Evolutionary conservation across 2,888 invertebrate genomes (phyloP), one percentile per base, ranked within the genome.

Genomic region (Ochropleura plecta): DNA sequence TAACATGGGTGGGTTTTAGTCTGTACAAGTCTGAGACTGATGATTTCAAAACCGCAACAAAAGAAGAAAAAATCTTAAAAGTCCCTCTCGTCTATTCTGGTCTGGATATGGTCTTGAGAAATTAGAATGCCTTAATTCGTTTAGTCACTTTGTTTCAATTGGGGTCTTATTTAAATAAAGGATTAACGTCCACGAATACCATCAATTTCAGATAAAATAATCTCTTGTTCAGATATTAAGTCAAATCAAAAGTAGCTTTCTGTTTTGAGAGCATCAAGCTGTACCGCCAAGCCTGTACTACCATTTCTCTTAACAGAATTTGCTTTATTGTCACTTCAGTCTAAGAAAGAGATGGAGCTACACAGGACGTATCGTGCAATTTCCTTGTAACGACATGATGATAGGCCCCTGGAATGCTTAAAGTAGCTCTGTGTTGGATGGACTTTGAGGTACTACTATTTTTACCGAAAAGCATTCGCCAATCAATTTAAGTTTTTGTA

Each of bases 11-110:
- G 30, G 30, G 3, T 30, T 30, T 30, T 30, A 30, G 30, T 30
- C 30, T 2, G 30, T 30, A 30, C 30, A 30, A 30, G 3, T 30
- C 30, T 30, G 30, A 30, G 1, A 30, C 30, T 30, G 30, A 30
- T 30, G 30, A 30, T 30, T 30, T 30, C 30, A 30, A 30, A 30
- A 30, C 30, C 30, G 30, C 30, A 30, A 30, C 1, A 30, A 30
- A 3, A 30, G 30, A 30, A 30, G 30, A 30, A 30, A 30, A 30
- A 30, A 30, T 30, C 30, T 30, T 30, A 30, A 30, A 30, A 30
- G 55, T 30, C 67, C 57, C 16, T 42, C 53, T n/a, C 40, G 46
- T 55, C 18, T 65, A 44, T 78, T 63, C 55, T 8, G 9, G 14
- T 9, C 40, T 40, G 10, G 65, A 40, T 18, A 0, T 10, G 14